Percentiles rank a stretch among this genome's conserved stretches.
These are phyloP conservation scores for Sylvia borin DNA, from an alignment of 2,797 vertebrate genomes.

Conservation along the genomic window DNA sequence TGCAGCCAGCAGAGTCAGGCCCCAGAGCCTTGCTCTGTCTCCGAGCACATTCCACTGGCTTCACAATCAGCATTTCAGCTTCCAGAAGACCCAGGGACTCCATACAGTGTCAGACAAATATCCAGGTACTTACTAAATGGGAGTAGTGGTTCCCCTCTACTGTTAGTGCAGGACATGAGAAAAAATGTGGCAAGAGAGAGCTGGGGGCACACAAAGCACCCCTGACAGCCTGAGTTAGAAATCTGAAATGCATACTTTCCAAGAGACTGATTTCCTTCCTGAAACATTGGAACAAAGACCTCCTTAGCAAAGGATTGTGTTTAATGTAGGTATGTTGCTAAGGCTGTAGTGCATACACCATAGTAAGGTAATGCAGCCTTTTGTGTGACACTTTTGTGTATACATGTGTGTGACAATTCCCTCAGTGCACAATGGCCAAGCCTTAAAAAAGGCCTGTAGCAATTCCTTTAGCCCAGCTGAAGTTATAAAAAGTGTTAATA, in stretches of 20 bases:
- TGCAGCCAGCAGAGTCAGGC: not conserved
- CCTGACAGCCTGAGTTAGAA: not conserved
- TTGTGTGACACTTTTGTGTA: not conserved
- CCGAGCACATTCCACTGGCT: not conserved
- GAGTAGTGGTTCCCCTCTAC: not conserved
- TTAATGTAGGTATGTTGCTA: not conserved
- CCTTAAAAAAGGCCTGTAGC: not conserved
- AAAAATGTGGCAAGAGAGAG: not conserved
- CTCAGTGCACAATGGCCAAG: accelerated
- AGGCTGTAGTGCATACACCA: not conserved
- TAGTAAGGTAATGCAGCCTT: not conserved
- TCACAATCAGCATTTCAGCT: not conserved
- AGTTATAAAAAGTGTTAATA: not conserved
- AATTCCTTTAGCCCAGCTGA: not conserved
- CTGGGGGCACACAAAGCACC: not conserved
- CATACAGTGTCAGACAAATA: not conserved
- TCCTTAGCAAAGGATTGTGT: not conserved
- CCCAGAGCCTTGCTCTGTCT: not conserved
- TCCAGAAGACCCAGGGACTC: not conserved
- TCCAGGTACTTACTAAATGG: not conserved
- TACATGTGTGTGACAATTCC: not conserved
- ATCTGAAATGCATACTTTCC: not conserved
- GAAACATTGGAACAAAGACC: not conserved
- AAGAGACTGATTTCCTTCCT: not conserved
- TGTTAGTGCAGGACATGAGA: not conserved